These are phyloP conservation scores for Mellilla xanthometata DNA, from an alignment of 2,888 invertebrate species.

Conservation along the genomic window DNA sequence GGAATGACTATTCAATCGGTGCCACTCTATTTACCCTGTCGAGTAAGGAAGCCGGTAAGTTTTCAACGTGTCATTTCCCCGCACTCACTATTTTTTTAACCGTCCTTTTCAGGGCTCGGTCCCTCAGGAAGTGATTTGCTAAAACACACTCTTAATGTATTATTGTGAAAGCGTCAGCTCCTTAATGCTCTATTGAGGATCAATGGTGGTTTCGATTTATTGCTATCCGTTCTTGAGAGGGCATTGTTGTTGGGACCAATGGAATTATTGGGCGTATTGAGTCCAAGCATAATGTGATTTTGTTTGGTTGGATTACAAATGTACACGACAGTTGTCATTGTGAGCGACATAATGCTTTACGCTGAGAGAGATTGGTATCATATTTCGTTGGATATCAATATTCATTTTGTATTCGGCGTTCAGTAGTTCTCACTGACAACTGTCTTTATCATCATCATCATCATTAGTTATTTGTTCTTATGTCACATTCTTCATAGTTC, in stretches of 20 bases:
- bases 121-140: conserved; percentile 77
- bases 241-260: conserved; percentile 66
- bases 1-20: conserved; percentile 78
- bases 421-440: not conserved
- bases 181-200: conserved; percentile 76
- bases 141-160: conserved; percentile 77
- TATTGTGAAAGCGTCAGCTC: conserved; percentile 70
- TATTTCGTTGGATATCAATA: conserved; percentile 24
- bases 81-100: conserved; percentile 71
- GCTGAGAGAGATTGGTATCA: conserved; percentile 26
- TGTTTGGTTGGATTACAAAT: conserved; percentile 49
- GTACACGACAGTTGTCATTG: conserved; percentile 33
- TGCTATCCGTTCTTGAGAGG: conserved; percentile 66
- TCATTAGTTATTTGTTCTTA: no score
- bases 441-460: no score
- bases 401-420: conserved; percentile 1
- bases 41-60: conserved; percentile 54
- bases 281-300: conserved; percentile 50
- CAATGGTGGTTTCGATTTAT: conserved; percentile 73
- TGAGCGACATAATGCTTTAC: conserved; percentile 28
- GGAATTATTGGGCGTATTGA: conserved; percentile 65
- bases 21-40: conserved; percentile 62
- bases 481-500: no score
- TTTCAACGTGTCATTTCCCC: conserved; percentile 76
- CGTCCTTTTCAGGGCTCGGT: conserved; percentile 54